A percentile compares a stretch with the other conserved stretches of the same genome.
Conservation (phyloP, 2,113 vertebrate species). For the Scomber japonicus region DNA sequence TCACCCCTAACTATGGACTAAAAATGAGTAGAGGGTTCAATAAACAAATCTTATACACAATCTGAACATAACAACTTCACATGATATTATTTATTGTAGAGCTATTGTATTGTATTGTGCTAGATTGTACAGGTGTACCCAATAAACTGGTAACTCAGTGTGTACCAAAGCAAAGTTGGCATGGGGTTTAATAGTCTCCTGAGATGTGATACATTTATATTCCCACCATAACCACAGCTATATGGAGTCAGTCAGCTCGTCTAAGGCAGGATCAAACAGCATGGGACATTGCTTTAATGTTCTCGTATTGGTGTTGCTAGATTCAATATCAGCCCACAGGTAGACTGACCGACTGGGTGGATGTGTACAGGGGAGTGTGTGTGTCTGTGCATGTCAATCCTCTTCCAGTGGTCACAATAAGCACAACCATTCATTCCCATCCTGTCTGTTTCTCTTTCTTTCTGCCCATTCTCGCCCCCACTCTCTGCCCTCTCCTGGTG, state of each 20-base stretch:
- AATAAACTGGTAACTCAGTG: constrained; percentile 10
- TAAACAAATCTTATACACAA: background rate
- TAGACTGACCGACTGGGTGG: background rate
- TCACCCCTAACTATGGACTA: background rate
- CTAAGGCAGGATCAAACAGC: constrained; percentile 69
- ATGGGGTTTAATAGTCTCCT: constrained; percentile 22
- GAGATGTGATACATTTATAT: constrained; percentile 56
- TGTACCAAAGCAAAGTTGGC: constrained; percentile 25
- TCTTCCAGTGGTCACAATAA: constrained; percentile 20
- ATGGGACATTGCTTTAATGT: constrained; percentile 64
- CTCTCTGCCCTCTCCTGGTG: constrained; percentile 43
- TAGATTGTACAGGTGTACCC: background rate
- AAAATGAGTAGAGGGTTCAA: background rate
- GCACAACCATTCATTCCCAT: constrained; percentile 16
- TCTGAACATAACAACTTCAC: background rate
- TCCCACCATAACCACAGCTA: constrained; percentile 55
- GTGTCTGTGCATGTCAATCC: constrained; percentile 8
- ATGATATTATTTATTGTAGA: background rate
- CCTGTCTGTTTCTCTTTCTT: constrained; percentile 8
- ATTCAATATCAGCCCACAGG: constrained; percentile 46
- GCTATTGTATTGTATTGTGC: background rate
- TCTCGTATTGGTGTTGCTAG: constrained; percentile 50
- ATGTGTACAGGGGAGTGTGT: background rate
- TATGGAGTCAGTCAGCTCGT: constrained; percentile 43
- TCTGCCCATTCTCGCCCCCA: constrained; percentile 3